A percentile compares a stretch with the other conserved stretches of the same genome.
phyloP scores from a whole-genome alignment of 2,113 vertebrate genomes.

The Rhinolophus ferrumequinum region DNA sequence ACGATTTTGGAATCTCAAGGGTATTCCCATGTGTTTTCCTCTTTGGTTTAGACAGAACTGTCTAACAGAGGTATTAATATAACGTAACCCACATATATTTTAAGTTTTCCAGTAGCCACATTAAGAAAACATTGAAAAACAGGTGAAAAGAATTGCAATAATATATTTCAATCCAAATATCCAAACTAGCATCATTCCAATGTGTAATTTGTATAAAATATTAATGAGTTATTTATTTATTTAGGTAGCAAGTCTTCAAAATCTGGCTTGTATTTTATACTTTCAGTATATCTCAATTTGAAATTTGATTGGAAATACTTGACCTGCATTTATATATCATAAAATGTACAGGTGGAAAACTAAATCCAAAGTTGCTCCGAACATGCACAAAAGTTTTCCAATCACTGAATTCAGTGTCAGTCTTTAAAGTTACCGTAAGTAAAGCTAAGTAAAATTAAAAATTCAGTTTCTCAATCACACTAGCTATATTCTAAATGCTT shows the following conservation, averaged over 20 bases:
- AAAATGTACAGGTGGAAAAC: neutral
- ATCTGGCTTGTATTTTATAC: neutral
- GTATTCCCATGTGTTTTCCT: neutral
- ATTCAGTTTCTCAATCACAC: neutral
- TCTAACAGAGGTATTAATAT: neutral
- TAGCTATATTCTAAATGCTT: neutral
- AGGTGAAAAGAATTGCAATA: neutral
- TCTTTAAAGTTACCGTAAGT: neutral
- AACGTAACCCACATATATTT: neutral
- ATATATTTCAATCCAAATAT: neutral
- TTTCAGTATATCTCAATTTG: neutral
- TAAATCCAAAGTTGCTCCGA: neutral
- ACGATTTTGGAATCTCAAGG: neutral
- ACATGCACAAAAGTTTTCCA: neutral
- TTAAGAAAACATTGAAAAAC: neutral
- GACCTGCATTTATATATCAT: neutral
- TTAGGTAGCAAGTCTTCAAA: neutral
- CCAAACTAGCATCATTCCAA: neutral
- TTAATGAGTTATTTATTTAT: neutral
- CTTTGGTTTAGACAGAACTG: neutral
- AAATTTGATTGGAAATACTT: neutral
- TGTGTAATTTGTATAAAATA: neutral
- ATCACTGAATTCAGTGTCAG: neutral
- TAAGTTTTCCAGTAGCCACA: neutral
- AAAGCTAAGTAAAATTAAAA: neutral